These are phyloP conservation scores for Danio jaintianensis DNA, from an alignment of 2,797 vertebrate species.

Conservation along the genomic window DNA sequence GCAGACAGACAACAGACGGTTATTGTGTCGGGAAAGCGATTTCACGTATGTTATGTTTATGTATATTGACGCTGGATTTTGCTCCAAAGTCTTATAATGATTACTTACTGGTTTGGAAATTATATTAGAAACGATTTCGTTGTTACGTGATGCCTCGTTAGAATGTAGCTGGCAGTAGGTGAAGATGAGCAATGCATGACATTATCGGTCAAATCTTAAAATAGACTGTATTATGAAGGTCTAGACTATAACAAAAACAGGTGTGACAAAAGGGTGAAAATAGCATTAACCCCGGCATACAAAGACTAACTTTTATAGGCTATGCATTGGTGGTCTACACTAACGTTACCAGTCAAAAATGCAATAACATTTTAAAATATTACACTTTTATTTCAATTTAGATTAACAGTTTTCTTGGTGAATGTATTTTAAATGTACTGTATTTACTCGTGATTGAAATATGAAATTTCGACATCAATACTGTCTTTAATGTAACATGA, in stretches of 20 bases:
- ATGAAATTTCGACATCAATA: background rate
- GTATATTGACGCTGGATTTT: background rate
- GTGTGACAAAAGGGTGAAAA: background rate
- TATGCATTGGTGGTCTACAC: background rate
- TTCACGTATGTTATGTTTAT: background rate
- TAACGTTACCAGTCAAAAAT: too few relatives aligned
- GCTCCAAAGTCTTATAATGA: background rate
- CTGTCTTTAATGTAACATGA: background rate
- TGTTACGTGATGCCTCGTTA: background rate
- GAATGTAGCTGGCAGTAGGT: slow-evolving; percentile 8
- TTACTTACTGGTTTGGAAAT: background rate
- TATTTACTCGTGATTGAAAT: too few relatives aligned
- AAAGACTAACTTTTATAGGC: background rate
- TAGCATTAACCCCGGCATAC: background rate
- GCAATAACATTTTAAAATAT: too few relatives aligned
- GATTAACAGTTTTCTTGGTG: too few relatives aligned
- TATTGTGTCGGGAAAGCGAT: slow-evolving; percentile 24
- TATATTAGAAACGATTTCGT: background rate
- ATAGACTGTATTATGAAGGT: slow-evolving; percentile 26
- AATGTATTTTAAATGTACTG: too few relatives aligned
- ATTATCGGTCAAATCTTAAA: slow-evolving; percentile 33
- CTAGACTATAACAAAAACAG: background rate
- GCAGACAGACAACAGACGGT: slow-evolving; percentile 7
- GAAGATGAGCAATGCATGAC: slow-evolving; percentile 19
- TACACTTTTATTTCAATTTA: too few relatives aligned